Evolutionary conservation across 2,797 vertebrate species (phyloP).

Genomic region (Fratercula arctica): DNA sequence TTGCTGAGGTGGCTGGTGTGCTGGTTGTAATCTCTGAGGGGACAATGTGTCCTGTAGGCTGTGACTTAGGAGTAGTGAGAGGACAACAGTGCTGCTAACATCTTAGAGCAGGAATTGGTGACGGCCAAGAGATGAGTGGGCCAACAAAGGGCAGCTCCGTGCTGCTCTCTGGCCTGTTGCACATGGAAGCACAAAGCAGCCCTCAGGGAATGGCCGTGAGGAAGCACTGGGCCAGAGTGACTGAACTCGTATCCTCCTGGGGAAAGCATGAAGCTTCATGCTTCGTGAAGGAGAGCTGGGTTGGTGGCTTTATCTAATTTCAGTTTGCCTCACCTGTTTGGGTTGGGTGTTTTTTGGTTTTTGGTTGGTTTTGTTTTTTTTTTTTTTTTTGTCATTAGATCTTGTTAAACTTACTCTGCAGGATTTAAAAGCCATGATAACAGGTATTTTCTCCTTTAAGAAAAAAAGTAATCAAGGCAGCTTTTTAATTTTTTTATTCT

Average conservation of each 20-base stretch:
- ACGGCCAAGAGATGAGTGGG: accelerated
- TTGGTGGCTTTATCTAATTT: not conserved
- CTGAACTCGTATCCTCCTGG: not conserved
- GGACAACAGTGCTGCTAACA: not conserved
- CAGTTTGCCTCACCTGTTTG: not conserved
- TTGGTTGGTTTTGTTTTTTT: no score
- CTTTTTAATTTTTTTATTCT: not conserved
- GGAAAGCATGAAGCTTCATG: not conserved
- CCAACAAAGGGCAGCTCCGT: not conserved
- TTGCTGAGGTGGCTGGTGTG: not conserved
- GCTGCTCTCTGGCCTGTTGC: accelerated
- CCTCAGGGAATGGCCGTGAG: accelerated
- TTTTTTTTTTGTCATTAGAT: not conserved
- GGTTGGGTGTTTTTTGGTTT: no score
- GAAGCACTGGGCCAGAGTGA: not conserved
- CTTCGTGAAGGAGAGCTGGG: not conserved
- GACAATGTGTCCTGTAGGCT: not conserved
- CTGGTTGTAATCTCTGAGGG: not conserved
- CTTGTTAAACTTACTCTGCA: not conserved
- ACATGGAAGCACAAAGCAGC: not conserved
- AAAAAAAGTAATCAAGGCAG: not conserved
- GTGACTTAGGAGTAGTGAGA: not conserved
- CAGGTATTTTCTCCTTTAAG: not conserved
- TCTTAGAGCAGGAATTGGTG: not conserved
- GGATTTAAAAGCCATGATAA: not conserved